Conservation (phyloP, 2,113 vertebrate species). For the Erythrolamprus reginae region DNA sequence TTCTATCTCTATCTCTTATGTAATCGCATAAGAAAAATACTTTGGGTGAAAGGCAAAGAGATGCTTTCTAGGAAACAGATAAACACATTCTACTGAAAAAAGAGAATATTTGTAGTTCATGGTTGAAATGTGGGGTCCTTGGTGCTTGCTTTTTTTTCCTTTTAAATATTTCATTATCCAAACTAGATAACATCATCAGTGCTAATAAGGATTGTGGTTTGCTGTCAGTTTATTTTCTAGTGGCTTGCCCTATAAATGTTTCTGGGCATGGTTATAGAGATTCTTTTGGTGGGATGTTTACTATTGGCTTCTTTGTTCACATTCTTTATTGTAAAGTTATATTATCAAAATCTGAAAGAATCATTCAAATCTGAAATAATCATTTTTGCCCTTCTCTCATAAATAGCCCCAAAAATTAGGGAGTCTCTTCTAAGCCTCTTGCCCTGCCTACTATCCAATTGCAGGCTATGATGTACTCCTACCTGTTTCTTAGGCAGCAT, state of each 20-base stretch:
- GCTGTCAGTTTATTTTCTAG: not conserved
- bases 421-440: not conserved
- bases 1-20: not conserved
- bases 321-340: not conserved
- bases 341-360: not conserved
- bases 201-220: no score
- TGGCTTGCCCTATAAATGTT: not conserved
- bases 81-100: not conserved
- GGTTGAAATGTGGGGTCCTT: not conserved
- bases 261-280: not conserved
- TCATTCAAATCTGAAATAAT: no score
- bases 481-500: not conserved
- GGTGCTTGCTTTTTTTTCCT: not conserved
- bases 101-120: not conserved
- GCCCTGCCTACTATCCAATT: no score
- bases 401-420: not conserved
- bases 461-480: no score
- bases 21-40: not conserved
- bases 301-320: not conserved
- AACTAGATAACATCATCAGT: not conserved
- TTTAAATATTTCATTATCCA: not conserved
- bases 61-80: not conserved
- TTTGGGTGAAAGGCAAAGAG: not conserved
- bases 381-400: not conserved
- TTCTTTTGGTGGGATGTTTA: not conserved